Evolutionary conservation across 1,140 invertebrate genomes (phyloP).

Genomic region (Ridgeia piscesae): DNA sequence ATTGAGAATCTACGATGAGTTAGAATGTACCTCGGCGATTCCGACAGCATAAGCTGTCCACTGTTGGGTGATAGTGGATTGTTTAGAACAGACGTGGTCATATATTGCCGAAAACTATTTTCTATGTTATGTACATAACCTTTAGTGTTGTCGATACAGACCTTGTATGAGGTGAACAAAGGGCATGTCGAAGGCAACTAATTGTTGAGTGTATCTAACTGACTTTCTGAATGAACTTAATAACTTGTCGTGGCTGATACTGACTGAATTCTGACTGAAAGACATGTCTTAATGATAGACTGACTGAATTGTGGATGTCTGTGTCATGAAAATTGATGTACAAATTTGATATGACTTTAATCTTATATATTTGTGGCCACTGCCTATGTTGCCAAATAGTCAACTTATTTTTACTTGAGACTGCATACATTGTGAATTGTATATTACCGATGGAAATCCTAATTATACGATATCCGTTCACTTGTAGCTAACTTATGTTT

Average conservation of each 20-base stretch:
- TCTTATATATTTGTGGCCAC: not conserved
- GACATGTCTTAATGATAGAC: not conserved
- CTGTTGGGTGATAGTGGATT: not conserved
- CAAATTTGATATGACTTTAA: not conserved
- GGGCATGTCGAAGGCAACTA: not conserved
- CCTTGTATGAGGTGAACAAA: not conserved
- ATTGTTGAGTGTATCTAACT: not conserved
- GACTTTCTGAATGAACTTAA: not conserved
- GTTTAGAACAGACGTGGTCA: not conserved
- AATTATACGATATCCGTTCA: not conserved
- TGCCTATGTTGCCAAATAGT: not conserved
- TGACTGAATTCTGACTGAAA: no score
- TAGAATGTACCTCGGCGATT: not conserved
- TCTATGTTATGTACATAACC: not conserved
- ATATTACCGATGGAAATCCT: not conserved
- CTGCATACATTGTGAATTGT: not conserved
- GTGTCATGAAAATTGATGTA: not conserved
- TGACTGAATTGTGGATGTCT: not conserved
- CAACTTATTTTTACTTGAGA: slow-evolving; percentile 1
- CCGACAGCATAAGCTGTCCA: not conserved
- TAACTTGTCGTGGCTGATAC: no score
- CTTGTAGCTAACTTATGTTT: not conserved
- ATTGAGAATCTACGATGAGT: not conserved
- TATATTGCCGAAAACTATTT: not conserved
- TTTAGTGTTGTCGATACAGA: not conserved